phyloP scores from a whole-genome alignment of 2,888 invertebrate genomes.

The Creontiades dilutus region DNA sequence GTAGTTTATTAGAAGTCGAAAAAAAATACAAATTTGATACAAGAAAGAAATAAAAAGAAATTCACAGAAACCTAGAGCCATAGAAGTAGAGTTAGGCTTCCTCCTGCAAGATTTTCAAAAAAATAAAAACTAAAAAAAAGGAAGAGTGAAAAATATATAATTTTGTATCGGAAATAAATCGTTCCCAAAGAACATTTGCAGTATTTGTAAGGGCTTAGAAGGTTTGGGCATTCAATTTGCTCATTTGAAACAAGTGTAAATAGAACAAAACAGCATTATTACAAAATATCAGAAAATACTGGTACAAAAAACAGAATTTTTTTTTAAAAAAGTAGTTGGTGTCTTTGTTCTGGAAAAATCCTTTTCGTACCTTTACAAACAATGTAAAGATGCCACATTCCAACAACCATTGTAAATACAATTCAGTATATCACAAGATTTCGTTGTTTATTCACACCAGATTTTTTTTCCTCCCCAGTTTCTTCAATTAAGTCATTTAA shows the following conservation, averaged over 20 bases:
- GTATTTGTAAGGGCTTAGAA: conserved; percentile 42
- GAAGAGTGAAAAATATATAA: conserved; percentile 16
- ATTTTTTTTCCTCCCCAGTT: no score
- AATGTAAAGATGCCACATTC: neutral
- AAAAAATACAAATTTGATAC: conserved; percentile 37
- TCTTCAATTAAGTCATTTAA: no score
- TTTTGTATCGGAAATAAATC: conserved; percentile 30
- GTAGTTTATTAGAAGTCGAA: conserved; percentile 22
- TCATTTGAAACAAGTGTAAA: conserved; percentile 23
- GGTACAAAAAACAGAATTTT: neutral
- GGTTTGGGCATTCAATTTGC: neutral
- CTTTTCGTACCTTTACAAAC: neutral
- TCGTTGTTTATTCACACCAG: no score
- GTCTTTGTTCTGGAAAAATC: neutral
- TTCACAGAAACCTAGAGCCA: conserved; percentile 21
- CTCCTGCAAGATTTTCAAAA: conserved; percentile 13
- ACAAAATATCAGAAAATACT: neutral
- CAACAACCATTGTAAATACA: neutral
- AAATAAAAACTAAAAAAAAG: conserved; percentile 1
- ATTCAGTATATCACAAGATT: neutral
- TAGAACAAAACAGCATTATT: neutral
- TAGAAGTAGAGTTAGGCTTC: conserved; percentile 43
- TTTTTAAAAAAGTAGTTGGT: no score
- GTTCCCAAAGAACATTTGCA: conserved; percentile 8
- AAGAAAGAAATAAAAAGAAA: conserved; percentile 24